These are phyloP conservation scores for Drosophila melanogaster DNA, from an alignment of 1,140 invertebrate genomes.

Conservation along the genomic window Release_6_plus_ISO1_MT NT_037436.4:4542501-4543000, in stretches of 20 bases:
- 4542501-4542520: conserved; percentile 63
- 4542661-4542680: conserved; percentile 22
- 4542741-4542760: conserved; percentile 33
- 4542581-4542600: conserved; percentile 24
- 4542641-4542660: conserved; percentile 38
- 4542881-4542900: conserved; percentile 1
- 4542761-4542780: conserved; percentile 15
- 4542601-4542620: conserved; percentile 31
- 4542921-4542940: conserved; percentile 12
- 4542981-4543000: conserved; percentile 22
- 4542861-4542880: conserved; percentile 3
- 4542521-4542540: conserved; percentile 25
- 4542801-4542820: conserved; percentile 19
- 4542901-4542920: conserved; percentile 5
- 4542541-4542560: conserved; percentile 45
- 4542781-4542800: conserved; percentile 5
- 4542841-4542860: conserved; percentile 3
- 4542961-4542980: conserved; percentile 7
- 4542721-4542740: conserved; percentile 9
- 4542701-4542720: conserved; percentile 28
- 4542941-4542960: conserved; percentile 19
- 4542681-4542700: conserved; percentile 5
- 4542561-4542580: conserved; percentile 16
- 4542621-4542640: conserved; percentile 28
- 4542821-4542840: conserved; percentile 1